A percentile compares a stretch with the other conserved stretches of the same genome.
Evolutionary conservation across 2,888 invertebrate species (phyloP).

Genomic region (Dorcus hopei): DNA sequence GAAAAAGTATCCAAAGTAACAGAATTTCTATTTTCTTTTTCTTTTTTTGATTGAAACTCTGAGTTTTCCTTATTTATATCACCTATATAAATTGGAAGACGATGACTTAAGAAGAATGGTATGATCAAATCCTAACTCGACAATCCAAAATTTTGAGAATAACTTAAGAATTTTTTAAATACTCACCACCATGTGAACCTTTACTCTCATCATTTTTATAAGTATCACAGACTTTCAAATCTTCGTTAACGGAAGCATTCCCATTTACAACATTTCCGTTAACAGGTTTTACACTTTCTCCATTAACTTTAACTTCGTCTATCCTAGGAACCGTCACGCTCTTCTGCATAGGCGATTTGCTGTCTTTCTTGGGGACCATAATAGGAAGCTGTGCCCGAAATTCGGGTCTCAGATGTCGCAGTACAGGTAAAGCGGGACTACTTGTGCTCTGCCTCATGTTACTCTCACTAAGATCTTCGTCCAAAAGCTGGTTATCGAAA

Average conservation of each 20-base stretch:
- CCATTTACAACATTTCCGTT: constrained; percentile 7
- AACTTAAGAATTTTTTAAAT: neutral
- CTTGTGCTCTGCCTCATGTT: constrained; percentile 45
- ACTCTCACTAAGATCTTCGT: constrained; percentile 31
- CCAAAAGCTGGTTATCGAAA: constrained; percentile 31
- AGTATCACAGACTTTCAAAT: constrained; percentile 13
- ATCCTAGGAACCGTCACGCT: constrained; percentile 44
- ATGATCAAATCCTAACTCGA: no score
- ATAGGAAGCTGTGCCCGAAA: constrained; percentile 81
- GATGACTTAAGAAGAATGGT: no score
- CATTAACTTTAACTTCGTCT: constrained; percentile 39
- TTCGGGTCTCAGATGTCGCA: constrained; percentile 80
- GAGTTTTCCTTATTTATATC: no score
- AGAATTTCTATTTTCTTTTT: no score
- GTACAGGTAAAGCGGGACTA: constrained; percentile 64
- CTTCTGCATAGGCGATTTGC: constrained; percentile 37
- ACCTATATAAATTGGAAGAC: no score
- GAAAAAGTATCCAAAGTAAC: no score
- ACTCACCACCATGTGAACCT: neutral
- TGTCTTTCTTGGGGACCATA: constrained; percentile 58
- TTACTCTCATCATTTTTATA: neutral
- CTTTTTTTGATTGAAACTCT: no score
- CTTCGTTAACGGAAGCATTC: constrained; percentile 10
- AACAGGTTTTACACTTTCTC: constrained; percentile 13
- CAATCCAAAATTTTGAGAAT: no score